Percentiles rank a stretch among this genome's conserved stretches.
These are phyloP conservation scores for Pachypsylla venusta DNA, from an alignment of 1,140 invertebrate species.

Conservation along the genomic window DNA sequence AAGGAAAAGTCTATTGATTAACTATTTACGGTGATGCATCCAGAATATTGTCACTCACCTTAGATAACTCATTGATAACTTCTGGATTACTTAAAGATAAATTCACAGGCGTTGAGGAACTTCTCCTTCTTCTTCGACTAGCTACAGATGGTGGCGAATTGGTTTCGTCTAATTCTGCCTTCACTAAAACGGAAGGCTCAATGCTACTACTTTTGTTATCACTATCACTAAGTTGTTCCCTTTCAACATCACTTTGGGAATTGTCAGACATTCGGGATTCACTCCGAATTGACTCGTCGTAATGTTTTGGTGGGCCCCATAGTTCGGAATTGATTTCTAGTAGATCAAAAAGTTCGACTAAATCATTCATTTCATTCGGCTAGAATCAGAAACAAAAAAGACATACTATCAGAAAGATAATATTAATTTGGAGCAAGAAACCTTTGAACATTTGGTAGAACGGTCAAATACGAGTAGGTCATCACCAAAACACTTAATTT, in stretches of 20 bases:
- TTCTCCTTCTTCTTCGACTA: slow-evolving; percentile 21
- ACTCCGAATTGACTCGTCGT: slow-evolving; percentile 18
- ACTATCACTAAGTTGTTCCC: background rate
- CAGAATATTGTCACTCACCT: slow-evolving; percentile 8
- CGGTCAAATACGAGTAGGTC: too few species aligned
- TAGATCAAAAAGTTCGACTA: slow-evolving; percentile 62
- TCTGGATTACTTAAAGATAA: slow-evolving; percentile 40
- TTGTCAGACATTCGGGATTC: slow-evolving; percentile 20
- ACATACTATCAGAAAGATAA: too few species aligned
- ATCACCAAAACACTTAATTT: too few species aligned
- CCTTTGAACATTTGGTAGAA: too few species aligned
- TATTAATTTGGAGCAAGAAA: too few species aligned
- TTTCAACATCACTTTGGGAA: slow-evolving; percentile 32
- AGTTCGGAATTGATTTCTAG: slow-evolving; percentile 68
- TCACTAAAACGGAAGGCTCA: slow-evolving; percentile 8
- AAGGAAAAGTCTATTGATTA: too few species aligned
- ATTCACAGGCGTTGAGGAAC: slow-evolving; percentile 54
- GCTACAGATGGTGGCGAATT: background rate
- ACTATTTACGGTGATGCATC: too few species aligned
- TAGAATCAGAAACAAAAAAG: too few species aligned
- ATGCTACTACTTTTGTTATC: slow-evolving; percentile 5
- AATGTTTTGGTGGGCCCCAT: slow-evolving; percentile 29
- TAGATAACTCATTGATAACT: slow-evolving; percentile 13
- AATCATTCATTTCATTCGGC: slow-evolving; percentile 60
- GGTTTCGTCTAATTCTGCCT: slow-evolving; percentile 23